Conservation (phyloP, 2,797 vertebrate genomes). For the Chiroxiphia lanceolata region DNA sequence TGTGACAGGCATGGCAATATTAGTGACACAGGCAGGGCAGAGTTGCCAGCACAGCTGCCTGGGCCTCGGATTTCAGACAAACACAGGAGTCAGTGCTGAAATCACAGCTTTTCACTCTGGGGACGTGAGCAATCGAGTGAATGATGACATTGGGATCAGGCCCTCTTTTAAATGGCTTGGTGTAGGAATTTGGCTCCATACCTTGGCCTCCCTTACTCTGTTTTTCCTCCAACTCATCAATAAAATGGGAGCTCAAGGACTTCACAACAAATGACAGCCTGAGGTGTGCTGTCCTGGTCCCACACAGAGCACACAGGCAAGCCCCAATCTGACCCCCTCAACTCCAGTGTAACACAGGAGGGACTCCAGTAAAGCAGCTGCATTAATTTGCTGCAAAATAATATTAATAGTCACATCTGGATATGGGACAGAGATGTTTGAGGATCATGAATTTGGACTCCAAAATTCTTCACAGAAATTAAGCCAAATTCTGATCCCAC, state of each 20-base stretch:
- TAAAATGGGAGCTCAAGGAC: not conserved
- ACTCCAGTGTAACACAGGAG: not conserved
- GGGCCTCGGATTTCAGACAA: not conserved
- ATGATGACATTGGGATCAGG: not conserved
- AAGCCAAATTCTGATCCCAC: not conserved
- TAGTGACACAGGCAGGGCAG: not conserved
- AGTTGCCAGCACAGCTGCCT: constrained; percentile 18
- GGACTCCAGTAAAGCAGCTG: not conserved
- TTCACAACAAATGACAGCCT: not conserved
- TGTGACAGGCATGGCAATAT: not conserved
- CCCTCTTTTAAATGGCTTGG: not conserved
- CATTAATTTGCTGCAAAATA: not conserved
- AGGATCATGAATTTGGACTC: not conserved
- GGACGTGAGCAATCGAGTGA: not conserved
- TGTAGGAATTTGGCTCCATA: not conserved
- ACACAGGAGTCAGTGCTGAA: not conserved
- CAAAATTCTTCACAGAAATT: not conserved
- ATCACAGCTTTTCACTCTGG: not conserved
- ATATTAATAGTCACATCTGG: not conserved
- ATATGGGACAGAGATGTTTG: too few relatives aligned
- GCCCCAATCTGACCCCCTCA: not conserved
- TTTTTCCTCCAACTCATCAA: not conserved
- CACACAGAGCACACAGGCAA: not conserved
- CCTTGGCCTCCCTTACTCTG: not conserved
- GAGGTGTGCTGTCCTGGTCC: not conserved